Evolutionary conservation across 2,888 invertebrate species (phyloP).

Genomic region (Meteorus cinctellus): DNA sequence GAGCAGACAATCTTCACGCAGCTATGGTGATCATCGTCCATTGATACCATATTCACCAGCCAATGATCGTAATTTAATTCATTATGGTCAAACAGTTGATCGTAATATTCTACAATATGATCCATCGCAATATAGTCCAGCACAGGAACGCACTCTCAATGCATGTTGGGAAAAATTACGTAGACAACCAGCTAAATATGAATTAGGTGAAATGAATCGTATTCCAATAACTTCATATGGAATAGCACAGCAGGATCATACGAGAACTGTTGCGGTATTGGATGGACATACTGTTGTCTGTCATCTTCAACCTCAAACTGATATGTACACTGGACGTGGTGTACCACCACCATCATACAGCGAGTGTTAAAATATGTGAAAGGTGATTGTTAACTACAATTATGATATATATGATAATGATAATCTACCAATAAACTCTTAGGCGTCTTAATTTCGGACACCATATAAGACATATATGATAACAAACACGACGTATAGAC

Average conservation of each 20-base stretch:
- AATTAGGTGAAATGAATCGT: constrained; percentile 67
- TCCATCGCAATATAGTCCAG: constrained; percentile 63
- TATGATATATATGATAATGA: neutral
- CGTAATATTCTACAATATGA: constrained; percentile 56
- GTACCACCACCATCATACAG: constrained; percentile 78
- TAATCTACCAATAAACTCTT: constrained; percentile 16
- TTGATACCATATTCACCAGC: constrained; percentile 85
- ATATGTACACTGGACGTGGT: constrained; percentile 76
- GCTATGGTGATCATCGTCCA: constrained; percentile 88
- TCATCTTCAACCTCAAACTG: constrained; percentile 83
- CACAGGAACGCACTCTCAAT: constrained; percentile 66
- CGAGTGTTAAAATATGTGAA: constrained; percentile 75
- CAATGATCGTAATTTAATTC: constrained; percentile 75
- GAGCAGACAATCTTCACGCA: constrained; percentile 82
- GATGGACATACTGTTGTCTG: constrained; percentile 91
- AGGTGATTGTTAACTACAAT: constrained; percentile 14
- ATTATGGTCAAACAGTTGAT: constrained; percentile 61
- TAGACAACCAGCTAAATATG: constrained; percentile 68
- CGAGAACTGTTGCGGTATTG: constrained; percentile 81
- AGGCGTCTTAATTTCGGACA: constrained; percentile 4
- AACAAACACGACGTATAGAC: constrained; percentile 11
- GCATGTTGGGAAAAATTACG: constrained; percentile 69
- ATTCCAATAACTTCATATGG: constrained; percentile 61
- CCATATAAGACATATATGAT: neutral
- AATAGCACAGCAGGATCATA: constrained; percentile 67